Evolutionary conservation across 2,797 vertebrate species (phyloP).

Genomic region (Sebastiscus albofasciatus): DNA sequence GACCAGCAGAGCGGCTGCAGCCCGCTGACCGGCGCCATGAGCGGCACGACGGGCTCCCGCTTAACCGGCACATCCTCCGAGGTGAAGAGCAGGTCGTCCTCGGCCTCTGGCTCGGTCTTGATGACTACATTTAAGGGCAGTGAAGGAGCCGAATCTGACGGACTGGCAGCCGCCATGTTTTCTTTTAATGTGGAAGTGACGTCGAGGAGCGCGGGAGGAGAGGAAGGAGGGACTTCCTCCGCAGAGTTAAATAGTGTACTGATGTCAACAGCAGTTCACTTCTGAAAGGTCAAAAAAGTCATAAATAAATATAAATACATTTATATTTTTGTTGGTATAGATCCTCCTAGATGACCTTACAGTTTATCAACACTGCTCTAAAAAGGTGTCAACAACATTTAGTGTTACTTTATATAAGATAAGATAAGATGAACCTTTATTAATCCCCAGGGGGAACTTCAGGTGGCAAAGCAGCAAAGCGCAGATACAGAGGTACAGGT

Average conservation of each 20-base stretch:
- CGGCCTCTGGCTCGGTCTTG: constrained; percentile 59
- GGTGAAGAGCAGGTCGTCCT: constrained; percentile 48
- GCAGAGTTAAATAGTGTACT: background rate
- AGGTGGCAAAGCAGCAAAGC: too few species aligned
- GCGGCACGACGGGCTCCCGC: constrained; percentile 86
- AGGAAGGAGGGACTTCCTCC: constrained; percentile 45
- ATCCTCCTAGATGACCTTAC: too few species aligned
- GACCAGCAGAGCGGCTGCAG: constrained; percentile 92
- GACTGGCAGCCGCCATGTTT: constrained; percentile 80
- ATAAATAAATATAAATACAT: background rate
- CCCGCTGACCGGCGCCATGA: constrained; percentile 87
- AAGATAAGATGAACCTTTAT: too few species aligned
- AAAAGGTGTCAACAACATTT: too few species aligned
- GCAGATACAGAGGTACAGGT: too few species aligned
- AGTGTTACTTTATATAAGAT: too few species aligned
- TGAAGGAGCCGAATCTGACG: background rate
- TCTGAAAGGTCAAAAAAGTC: rapidly evolving
- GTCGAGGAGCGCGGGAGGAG: background rate
- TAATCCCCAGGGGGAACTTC: too few species aligned
- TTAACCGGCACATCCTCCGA: constrained; percentile 33
- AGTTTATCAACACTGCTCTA: too few species aligned
- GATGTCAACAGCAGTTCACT: background rate
- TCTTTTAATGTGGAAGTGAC: constrained; percentile 65
- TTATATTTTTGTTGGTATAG: too few species aligned
- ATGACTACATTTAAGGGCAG: constrained; percentile 21